Conservation (phyloP, 2,113 vertebrate species). For the Salvelinus namaycush region DNA sequence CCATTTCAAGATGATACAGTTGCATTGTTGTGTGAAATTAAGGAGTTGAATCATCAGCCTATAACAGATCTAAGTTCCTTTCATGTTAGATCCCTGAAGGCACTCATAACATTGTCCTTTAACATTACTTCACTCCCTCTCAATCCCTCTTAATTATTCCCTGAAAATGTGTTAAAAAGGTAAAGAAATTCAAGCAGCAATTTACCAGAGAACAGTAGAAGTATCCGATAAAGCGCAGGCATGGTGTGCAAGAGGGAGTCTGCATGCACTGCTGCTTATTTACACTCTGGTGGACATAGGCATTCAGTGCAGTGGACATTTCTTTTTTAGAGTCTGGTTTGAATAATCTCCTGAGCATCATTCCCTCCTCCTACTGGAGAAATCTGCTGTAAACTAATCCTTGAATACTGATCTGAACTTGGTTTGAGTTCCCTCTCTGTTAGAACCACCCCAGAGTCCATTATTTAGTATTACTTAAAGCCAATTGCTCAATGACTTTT, state of each 20-base stretch:
- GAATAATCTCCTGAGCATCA: conserved; percentile 63
- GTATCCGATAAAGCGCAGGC: conserved; percentile 51
- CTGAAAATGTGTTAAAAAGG: neutral
- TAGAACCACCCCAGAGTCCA: no score
- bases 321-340: conserved; percentile 57
- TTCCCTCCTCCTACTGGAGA: conserved; percentile 38
- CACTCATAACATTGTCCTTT: no score
- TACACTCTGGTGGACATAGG: conserved; percentile 25
- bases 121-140: no score
- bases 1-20: no score
- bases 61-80: no score
- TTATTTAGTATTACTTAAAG: no score
- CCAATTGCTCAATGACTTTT: neutral
- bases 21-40: no score
- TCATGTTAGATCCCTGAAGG: no score
- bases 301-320: conserved; percentile 17
- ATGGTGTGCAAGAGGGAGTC: conserved; percentile 53
- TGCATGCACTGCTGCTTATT: conserved; percentile 28
- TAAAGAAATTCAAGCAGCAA: neutral
- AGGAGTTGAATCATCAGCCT: no score
- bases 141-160: neutral
- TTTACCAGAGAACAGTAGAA: conserved; percentile 73
- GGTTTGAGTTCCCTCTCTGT: neutral
- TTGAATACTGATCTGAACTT: neutral
- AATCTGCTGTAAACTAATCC: conserved; percentile 44